Percentiles rank a stretch among this genome's conserved stretches.
Evolutionary conservation across 2,888 invertebrate species (phyloP).

Genomic region (Bombyx huttoni): DNA sequence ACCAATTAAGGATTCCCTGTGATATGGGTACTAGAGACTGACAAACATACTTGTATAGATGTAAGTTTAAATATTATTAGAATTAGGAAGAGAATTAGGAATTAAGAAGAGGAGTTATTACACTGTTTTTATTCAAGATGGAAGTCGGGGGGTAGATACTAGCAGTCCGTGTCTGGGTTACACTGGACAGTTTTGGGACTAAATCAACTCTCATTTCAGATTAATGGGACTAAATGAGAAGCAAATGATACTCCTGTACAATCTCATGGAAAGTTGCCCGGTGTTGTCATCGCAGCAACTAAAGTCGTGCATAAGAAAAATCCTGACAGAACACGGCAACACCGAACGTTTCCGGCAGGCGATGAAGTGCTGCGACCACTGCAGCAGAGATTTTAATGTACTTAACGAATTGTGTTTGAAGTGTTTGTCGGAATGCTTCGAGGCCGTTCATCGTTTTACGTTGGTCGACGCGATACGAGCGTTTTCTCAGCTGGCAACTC

Average conservation of each 20-base stretch:
- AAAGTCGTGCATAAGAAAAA: conserved; percentile 44
- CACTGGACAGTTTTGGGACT: too few relatives aligned
- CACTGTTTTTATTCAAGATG: too few relatives aligned
- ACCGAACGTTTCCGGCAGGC: conserved; percentile 27
- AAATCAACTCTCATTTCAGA: conserved; percentile 19
- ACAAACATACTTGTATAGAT: too few relatives aligned
- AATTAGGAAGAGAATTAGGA: too few relatives aligned
- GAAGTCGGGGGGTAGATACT: too few relatives aligned
- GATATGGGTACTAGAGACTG: too few relatives aligned
- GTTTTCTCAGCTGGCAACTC: conserved; percentile 42
- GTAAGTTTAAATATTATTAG: too few relatives aligned
- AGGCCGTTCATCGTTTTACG: conserved; percentile 39
- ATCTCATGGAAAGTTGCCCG: conserved; percentile 42
- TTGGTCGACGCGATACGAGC: conserved; percentile 52
- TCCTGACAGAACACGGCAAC: conserved; percentile 50
- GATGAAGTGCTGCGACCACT: conserved; percentile 29
- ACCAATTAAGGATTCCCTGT: too few relatives aligned
- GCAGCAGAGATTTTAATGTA: conserved; percentile 34
- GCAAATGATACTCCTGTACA: conserved; percentile 51
- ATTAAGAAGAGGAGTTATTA: too few relatives aligned
- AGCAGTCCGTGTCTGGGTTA: too few relatives aligned
- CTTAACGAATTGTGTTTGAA: conserved; percentile 42
- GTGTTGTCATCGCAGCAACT: conserved; percentile 38
- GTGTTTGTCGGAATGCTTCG: conserved; percentile 46
- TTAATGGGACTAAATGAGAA: conserved; percentile 43